Percentiles rank a stretch among this genome's conserved stretches.
Conservation (phyloP, 2,113 vertebrate species). For the Hipposideros armiger region DNA sequence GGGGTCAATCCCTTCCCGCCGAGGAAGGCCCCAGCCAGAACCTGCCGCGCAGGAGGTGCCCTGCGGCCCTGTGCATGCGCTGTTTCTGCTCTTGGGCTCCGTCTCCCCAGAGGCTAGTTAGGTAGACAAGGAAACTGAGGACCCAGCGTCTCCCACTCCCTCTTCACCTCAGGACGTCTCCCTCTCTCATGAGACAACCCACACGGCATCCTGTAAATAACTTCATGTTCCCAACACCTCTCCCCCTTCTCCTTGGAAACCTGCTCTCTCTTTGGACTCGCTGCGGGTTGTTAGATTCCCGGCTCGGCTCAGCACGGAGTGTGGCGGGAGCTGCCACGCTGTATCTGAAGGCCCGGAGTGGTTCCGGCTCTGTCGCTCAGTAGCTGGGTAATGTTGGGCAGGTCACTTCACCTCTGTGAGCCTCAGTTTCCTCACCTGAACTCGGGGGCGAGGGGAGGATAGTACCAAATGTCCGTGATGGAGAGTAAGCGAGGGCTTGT, state of each 20-base stretch:
- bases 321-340: background rate
- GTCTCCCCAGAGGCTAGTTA: background rate
- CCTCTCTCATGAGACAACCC: conserved; percentile 69
- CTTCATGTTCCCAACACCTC: conserved; percentile 83
- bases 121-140: conserved; percentile 70
- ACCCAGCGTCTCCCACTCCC: conserved; percentile 13
- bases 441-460: background rate
- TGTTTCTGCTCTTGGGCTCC: rapidly evolving
- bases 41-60: rapidly evolving
- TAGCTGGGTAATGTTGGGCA: background rate
- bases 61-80: rapidly evolving
- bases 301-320: background rate
- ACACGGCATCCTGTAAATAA: conserved; percentile 83
- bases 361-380: background rate
- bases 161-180: conserved; percentile 75
- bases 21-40: background rate
- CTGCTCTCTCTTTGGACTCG: conserved; percentile 71
- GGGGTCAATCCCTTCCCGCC: background rate
- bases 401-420: background rate
- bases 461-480: background rate
- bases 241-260: conserved; percentile 84
- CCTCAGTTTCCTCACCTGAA: background rate
- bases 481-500: background rate
- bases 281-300: conserved; percentile 45
- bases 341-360: background rate